Evolutionary conservation across 2,888 invertebrate species (phyloP).

Genomic region (Xylocampa areola): DNA sequence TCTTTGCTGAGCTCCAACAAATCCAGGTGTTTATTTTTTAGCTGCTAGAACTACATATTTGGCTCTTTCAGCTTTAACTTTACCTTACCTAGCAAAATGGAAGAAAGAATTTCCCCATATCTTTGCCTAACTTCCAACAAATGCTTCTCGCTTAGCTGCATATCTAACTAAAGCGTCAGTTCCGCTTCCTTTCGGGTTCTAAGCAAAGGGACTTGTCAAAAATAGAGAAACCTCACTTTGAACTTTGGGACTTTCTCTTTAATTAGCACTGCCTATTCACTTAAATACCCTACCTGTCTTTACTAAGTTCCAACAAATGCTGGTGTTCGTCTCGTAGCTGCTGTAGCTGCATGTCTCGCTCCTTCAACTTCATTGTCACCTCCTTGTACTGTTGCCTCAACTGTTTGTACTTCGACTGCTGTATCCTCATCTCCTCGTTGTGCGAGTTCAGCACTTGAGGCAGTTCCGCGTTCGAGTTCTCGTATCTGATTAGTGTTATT

Average conservation of each 20-base stretch:
- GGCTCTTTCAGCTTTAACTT: conserved; percentile 91
- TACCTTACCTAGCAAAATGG: too few relatives aligned
- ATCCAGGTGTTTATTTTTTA: conserved; percentile 93
- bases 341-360: conserved; percentile 92
- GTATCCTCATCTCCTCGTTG: conserved; percentile 93
- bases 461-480: conserved; percentile 94
- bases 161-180: too few relatives aligned
- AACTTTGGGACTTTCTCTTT: too few relatives aligned
- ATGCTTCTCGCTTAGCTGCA: too few relatives aligned
- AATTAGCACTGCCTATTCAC: too few relatives aligned
- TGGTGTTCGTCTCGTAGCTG: conserved; percentile 92
- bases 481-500: conserved; percentile 91
- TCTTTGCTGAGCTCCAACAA: conserved; percentile 92
- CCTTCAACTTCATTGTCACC: conserved; percentile 91
- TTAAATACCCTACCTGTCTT: conserved; percentile 91
- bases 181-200: too few relatives aligned
- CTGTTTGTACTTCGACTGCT: conserved; percentile 92
- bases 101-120: too few relatives aligned
- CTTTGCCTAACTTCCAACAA: too few relatives aligned
- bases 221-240: neutral
- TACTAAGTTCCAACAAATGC: conserved; percentile 92
- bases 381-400: conserved; percentile 91
- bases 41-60: conserved; percentile 91
- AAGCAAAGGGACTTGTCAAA: too few relatives aligned
- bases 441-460: conserved; percentile 94